A percentile compares a stretch with the other conserved stretches of the same genome.
Evolutionary conservation across 2,113 vertebrate species (phyloP).

Genomic region (Xyrauchen texanus): DNA sequence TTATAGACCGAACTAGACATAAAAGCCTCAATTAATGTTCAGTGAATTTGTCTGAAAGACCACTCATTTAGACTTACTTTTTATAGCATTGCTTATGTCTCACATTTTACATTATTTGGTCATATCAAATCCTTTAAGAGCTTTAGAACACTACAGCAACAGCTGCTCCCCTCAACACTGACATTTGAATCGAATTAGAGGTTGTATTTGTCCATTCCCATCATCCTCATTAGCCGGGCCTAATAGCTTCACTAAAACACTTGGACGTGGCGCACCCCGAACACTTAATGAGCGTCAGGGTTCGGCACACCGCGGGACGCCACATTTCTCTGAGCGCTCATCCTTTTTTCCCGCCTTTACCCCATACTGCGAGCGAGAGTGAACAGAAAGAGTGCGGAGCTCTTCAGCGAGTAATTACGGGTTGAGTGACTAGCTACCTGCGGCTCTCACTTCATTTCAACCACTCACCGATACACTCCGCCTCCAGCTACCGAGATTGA

Average conservation of each 20-base stretch:
- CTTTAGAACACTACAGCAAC: conserved; percentile 53
- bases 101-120: conserved; percentile 48
- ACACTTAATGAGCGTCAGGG: conserved; percentile 68
- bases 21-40: conserved; percentile 33
- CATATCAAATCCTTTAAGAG: conserved; percentile 52
- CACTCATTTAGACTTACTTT: conserved; percentile 7
- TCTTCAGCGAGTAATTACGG: conserved; percentile 76
- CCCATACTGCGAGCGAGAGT: conserved; percentile 74
- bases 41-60: background rate
- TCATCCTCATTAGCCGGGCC: conserved; percentile 72
- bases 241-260: conserved; percentile 67
- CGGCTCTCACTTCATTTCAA: conserved; percentile 65
- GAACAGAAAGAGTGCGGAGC: conserved; percentile 71
- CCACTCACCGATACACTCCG: conserved; percentile 26
- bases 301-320: conserved; percentile 71
- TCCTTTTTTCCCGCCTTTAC: conserved; percentile 68
- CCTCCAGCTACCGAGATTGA: conserved; percentile 55
- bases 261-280: conserved; percentile 56
- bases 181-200: conserved; percentile 74
- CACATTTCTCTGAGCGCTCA: conserved; percentile 64
- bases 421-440: conserved; percentile 78
- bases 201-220: conserved; percentile 64
- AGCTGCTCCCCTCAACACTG: conserved; percentile 65
- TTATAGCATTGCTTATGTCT: conserved; percentile 30
- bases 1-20: conserved; percentile 1